Conservation (phyloP, 2,888 invertebrate genomes). For the Erannis defoliaria region DNA sequence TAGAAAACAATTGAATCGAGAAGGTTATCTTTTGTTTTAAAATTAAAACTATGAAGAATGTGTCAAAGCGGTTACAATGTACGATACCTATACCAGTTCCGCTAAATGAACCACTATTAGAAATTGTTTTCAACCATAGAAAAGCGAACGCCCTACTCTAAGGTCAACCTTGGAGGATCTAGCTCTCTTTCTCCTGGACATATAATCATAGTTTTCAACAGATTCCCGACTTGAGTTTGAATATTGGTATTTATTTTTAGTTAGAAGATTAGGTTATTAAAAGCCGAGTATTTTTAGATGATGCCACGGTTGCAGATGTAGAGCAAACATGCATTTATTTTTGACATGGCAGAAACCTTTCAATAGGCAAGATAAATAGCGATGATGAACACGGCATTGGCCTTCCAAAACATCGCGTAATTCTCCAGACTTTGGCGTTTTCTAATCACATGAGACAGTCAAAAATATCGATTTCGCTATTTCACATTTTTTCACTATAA, state of each 20-base stretch:
- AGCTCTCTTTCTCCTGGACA: too few relatives aligned
- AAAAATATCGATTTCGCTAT: neutral
- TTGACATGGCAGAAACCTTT: slow-evolving; percentile 3
- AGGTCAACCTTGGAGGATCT: too few relatives aligned
- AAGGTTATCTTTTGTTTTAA: neutral
- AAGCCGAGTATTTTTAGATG: slow-evolving; percentile 19
- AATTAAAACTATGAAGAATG: neutral
- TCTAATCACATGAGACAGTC: neutral
- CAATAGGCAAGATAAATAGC: neutral
- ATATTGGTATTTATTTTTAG: slow-evolving; percentile 24
- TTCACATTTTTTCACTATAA: too few relatives aligned
- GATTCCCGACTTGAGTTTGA: slow-evolving; percentile 10
- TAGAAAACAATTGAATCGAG: too few relatives aligned
- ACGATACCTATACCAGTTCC: neutral
- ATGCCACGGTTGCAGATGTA: slow-evolving; percentile 11
- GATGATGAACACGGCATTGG: neutral
- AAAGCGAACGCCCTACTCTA: too few relatives aligned
- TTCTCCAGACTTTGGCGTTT: slow-evolving; percentile 4
- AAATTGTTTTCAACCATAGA: slow-evolving; percentile 10
- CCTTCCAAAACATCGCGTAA: slow-evolving; percentile 6
- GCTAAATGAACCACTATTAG: slow-evolving; percentile 6
- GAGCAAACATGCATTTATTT: slow-evolving; percentile 15
- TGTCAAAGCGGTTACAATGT: neutral
- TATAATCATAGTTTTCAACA: slow-evolving; percentile 10
- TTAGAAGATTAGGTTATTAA: slow-evolving; percentile 22